phyloP scores from a whole-genome alignment of 2,797 vertebrate species.

The Cynodonichthys magdalenae region DNA sequence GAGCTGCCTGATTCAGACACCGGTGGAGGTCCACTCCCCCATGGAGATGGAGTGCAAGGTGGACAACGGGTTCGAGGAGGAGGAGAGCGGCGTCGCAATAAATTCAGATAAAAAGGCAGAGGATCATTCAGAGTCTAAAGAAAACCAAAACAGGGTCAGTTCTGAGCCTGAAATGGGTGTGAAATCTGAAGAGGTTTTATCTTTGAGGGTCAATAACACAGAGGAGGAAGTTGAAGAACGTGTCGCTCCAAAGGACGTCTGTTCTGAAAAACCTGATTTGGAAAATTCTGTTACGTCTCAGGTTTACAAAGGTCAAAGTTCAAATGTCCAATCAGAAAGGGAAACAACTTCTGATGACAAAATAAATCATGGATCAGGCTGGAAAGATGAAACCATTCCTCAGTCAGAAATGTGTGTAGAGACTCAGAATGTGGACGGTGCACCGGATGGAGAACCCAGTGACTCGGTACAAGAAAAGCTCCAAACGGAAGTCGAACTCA shows the following conservation, averaged over 20 bases:
- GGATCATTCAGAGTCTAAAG: neutral
- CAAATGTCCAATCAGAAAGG: neutral
- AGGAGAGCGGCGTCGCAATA: neutral
- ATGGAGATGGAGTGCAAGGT: conserved; percentile 26
- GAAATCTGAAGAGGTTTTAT: conserved; percentile 3
- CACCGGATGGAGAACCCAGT: no score
- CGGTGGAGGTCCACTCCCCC: conserved; percentile 64
- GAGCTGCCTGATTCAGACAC: conserved; percentile 52
- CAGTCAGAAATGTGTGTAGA: no score
- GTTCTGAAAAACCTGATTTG: neutral
- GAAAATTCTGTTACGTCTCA: conserved; percentile 7
- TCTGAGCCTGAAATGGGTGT: conserved; percentile 14
- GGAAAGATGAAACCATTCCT: conserved; percentile 1
- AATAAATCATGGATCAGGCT: neutral
- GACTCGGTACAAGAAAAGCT: no score
- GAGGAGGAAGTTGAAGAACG: conserved; percentile 1
- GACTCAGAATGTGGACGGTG: no score
- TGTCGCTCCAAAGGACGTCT: neutral
- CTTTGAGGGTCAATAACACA: neutral
- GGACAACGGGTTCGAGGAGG: conserved; percentile 2
- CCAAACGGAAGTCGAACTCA: no score
- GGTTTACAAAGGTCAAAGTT: neutral
- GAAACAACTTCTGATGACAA: neutral
- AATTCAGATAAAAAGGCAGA: conserved; percentile 10
- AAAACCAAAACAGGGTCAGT: neutral